These are phyloP conservation scores for Phallusia fumigata DNA, from an alignment of 23 tunicate species.

Conservation along the genomic window DNA sequence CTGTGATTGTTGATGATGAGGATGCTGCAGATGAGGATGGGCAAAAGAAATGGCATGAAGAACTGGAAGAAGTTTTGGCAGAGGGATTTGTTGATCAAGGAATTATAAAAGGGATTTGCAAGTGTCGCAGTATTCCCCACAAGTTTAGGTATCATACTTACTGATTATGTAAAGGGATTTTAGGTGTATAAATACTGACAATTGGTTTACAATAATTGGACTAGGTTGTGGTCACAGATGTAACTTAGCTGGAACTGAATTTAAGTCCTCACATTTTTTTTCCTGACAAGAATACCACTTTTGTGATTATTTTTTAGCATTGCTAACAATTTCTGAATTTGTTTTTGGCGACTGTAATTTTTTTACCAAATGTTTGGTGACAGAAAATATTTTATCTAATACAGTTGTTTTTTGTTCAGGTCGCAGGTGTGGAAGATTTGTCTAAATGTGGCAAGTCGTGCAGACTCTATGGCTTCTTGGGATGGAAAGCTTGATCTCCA, in stretches of 20 bases:
- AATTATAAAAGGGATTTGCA: constrained; percentile 68
- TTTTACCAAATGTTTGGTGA: too few species aligned
- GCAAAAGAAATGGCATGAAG: constrained; percentile 64
- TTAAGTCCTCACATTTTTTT: too few species aligned
- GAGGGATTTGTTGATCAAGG: constrained; percentile 87
- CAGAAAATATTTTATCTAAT: too few species aligned
- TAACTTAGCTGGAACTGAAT: too few species aligned
- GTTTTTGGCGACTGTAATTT: too few species aligned
- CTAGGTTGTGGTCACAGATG: too few species aligned
- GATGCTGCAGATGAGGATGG: constrained; percentile 19
- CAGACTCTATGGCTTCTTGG: constrained; percentile 74
- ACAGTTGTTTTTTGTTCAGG: constrained; percentile 39
- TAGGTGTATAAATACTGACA: too few species aligned
- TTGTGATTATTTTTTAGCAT: too few species aligned
- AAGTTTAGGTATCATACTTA: constrained; percentile 54
- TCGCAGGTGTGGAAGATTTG: constrained; percentile 79
- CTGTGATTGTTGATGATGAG: neutral
- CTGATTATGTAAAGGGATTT: too few species aligned
- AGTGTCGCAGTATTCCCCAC: constrained; percentile 59
- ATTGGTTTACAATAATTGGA: too few species aligned
- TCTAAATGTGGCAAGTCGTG: constrained; percentile 83
- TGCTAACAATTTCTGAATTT: too few species aligned
- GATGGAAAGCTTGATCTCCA: constrained; percentile 67
- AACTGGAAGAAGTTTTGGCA: constrained; percentile 53
- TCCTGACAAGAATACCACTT: too few species aligned